Evolutionary conservation across 2,888 invertebrate genomes (phyloP).

Genomic region (Oligia latruncula): DNA sequence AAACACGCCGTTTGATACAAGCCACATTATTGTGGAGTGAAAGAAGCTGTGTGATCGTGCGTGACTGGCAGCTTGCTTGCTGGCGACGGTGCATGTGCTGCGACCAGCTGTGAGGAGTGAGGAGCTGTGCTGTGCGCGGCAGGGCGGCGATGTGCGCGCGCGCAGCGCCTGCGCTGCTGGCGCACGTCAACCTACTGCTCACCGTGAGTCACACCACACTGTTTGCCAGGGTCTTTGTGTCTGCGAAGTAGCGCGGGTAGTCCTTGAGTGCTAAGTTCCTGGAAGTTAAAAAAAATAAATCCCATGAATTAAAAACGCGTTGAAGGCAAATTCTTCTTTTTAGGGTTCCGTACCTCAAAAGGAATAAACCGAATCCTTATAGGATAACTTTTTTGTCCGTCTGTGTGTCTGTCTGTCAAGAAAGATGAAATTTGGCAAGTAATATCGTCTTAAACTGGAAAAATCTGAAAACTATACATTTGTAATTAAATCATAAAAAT

Average conservation of each 20-base stretch:
- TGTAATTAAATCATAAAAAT: no score
- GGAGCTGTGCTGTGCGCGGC: conserved; percentile 13
- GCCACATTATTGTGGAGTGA: conserved; percentile 17
- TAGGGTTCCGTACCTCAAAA: no score
- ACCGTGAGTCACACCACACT: conserved; percentile 73
- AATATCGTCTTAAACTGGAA: no score
- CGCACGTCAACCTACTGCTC: conserved; percentile 80
- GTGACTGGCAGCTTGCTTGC: not conserved
- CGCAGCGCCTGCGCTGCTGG: conserved; percentile 73
- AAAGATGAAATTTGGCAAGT: no score
- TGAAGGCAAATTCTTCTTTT: not conserved
- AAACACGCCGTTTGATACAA: conserved; percentile 25
- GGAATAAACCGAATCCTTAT: no score
- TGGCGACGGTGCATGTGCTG: not conserved
- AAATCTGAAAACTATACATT: no score
- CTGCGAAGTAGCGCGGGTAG: not conserved
- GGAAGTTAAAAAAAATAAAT: not conserved
- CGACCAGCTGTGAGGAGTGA: not conserved
- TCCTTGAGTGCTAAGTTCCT: not conserved
- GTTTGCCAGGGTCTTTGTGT: not conserved
- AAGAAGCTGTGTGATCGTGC: conserved; percentile 1
- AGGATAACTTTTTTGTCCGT: no score
- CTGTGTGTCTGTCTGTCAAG: no score
- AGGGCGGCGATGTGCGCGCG: conserved; percentile 62
- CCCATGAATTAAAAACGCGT: not conserved